Base-by-base conservation (phyloP, 1,140 invertebrate species). In the Matsumurasca onukii region DNA sequence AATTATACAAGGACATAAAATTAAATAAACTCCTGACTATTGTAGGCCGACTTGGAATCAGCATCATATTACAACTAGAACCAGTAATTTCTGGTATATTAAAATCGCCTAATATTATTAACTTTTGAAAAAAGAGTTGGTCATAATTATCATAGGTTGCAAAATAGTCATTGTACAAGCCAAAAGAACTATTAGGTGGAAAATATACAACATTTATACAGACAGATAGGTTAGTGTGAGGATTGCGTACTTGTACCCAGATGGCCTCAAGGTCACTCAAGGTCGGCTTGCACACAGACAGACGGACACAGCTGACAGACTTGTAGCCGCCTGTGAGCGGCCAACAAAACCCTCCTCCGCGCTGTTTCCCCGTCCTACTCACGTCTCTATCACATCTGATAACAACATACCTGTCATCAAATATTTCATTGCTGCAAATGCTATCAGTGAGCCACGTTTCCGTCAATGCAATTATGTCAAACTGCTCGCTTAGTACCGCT, bases 391-490 rank as follows among this genome's bases (percentile, higher is more conserved):
- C 49, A 13, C 49, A n/a, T n/a, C 49, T 13, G 22, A 52, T 15
- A 52, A 52, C 22, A 5, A 52, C 49, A 52, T 52, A 52, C 3
- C 49, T 5, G 20, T 52, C 49, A 20, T 52, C 49, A 52, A 52
- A 24, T 20, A 52, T 15, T 20, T 52, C 49, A n/a, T 22, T 52
- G 20, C 49, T 20, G 22, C 22, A 3, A 20, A 52, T 52, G 20
- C 9, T 20, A 3, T 52, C 49, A 12, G 12, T 24, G 9, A 52
- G 22, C 49, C 49, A 52, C 12, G 49, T 52, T 5, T 52, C 49
- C 3, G 49, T n/a, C 3, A 52, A 52, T 5, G 49, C 20, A 12
- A 52, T 3, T n/a, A 52, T 52, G 22, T 52, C 49, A 45, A 12
- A 45, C 9, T 45, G 39, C n/a, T 45, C 49, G 20, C 13, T 24